Percentiles rank a stretch among this genome's conserved stretches.
phyloP scores from a whole-genome alignment of 30 jellyfish, hydroid and myxozoan species.

The Chironex yamaguchii region DNA sequence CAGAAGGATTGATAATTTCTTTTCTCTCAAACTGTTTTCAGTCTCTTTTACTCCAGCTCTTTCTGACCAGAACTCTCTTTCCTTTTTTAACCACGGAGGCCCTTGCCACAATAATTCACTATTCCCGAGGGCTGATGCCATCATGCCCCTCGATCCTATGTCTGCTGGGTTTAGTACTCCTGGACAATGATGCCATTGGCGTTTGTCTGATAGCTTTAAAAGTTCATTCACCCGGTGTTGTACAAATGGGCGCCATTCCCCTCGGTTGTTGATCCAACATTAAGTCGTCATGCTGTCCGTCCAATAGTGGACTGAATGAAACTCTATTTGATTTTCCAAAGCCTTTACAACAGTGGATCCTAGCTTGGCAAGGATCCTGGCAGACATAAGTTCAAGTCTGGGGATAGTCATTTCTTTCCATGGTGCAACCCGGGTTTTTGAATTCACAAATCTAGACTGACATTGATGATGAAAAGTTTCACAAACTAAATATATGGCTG shows the following conservation, averaged over 20 bases:
- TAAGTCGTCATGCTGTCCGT: slow-evolving; percentile 60
- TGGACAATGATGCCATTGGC: slow-evolving; percentile 52
- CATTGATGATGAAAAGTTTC: background rate
- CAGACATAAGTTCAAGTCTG: slow-evolving; percentile 33
- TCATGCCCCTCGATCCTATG: slow-evolving; percentile 47
- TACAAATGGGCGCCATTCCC: slow-evolving; percentile 53
- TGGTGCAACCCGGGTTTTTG: slow-evolving; percentile 29
- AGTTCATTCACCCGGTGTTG: slow-evolving; percentile 42
- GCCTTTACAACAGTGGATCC: background rate
- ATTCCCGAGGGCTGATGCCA: background rate
- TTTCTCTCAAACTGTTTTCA: too few relatives aligned
- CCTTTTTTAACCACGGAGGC: background rate
- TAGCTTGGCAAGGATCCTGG: slow-evolving; percentile 2
- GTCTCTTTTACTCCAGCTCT: background rate
- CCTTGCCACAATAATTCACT: slow-evolving; percentile 2
- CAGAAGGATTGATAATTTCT: too few relatives aligned
- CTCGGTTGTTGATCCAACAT: slow-evolving; percentile 22
- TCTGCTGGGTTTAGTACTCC: slow-evolving; percentile 46
- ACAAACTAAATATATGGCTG: slow-evolving; percentile 6
- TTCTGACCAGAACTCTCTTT: background rate
- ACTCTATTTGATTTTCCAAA: background rate
- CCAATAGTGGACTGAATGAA: slow-evolving; percentile 15
- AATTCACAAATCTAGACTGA: background rate
- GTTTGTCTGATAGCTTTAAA: background rate
- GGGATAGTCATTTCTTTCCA: slow-evolving; percentile 22